These are phyloP conservation scores for Nesidiocoris tenuis DNA, from an alignment of 2,888 invertebrate species.

Conservation along the genomic window DNA sequence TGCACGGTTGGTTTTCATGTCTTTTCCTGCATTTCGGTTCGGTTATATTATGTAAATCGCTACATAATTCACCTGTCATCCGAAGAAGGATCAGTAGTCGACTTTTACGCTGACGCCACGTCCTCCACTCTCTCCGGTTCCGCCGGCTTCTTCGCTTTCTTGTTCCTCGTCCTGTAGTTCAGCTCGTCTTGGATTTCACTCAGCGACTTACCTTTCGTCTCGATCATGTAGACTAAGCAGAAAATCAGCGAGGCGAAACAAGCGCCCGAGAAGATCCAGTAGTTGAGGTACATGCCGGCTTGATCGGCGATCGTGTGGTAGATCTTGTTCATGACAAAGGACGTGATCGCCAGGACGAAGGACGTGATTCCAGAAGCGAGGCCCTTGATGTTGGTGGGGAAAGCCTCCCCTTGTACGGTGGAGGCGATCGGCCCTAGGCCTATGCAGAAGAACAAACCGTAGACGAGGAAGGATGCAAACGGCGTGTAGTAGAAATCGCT, in stretches of 20 bases:
- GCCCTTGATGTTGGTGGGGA: constrained; percentile 65
- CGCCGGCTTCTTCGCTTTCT: constrained; percentile 7
- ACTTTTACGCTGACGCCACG: too few species aligned
- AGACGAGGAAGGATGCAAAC: constrained; percentile 45
- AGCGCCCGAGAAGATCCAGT: constrained; percentile 63
- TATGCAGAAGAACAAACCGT: constrained; percentile 57
- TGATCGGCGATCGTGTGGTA: constrained; percentile 62
- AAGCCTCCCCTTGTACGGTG: constrained; percentile 64
- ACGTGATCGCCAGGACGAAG: constrained; percentile 60
- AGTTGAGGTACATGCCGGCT: constrained; percentile 66
- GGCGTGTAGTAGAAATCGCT: constrained; percentile 45
- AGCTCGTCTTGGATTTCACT: constrained; percentile 67
- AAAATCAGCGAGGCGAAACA: constrained; percentile 58
- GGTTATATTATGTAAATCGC: too few species aligned
- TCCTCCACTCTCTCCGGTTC: neutral
- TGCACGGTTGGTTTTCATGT: too few species aligned
- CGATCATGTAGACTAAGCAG: constrained; percentile 62
- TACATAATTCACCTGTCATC: too few species aligned
- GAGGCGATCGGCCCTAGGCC: constrained; percentile 65
- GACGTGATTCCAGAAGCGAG: constrained; percentile 62
- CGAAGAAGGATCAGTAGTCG: too few species aligned
- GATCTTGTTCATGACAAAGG: constrained; percentile 62
- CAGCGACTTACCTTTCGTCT: constrained; percentile 71
- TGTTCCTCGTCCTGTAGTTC: constrained; percentile 51
- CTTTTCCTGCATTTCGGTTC: too few species aligned